Base-by-base conservation (phyloP, 1,140 invertebrate genomes). In the Conopomorpha cramerella region DNA sequence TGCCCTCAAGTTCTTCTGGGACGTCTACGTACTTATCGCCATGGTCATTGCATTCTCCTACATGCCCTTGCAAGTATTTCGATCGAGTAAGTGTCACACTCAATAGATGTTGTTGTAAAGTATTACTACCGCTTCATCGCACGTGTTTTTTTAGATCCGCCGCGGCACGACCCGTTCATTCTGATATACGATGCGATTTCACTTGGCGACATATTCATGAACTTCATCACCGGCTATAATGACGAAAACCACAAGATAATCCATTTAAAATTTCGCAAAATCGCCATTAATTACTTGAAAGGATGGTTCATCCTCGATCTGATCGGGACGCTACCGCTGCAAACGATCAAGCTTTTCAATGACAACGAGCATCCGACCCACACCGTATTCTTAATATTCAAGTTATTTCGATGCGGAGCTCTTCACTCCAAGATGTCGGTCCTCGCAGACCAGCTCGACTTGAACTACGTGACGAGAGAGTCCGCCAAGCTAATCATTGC, bases 41-140 rank as follows among this genome's bases (percentile, higher is more conserved):
- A 38, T 30, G 4, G 39, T 47, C 10, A 4, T 35, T 0, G 27
- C 36, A 7, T 37, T 51, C 6, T 6, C 46, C 1, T 60, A 57
- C 30, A 39, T 51, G 45, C 57, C 57, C 11, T 33, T 51, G 16
- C 47, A 57, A 19, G 51, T 60, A 19, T 60, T 60, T 27, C 14
- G 39, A 2, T 11, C 2, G 10, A 50, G 56, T 60, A 23, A 50
- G 51, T 43, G 17, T 12, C 13, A 11, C 10, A 12, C 10, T 11
- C 12, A 7, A 26, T 27, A 28, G 25, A 12, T 30, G 6, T 2
- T 18, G 8, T 13, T 25, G n/a, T n/a, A n/a, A n/a, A n/a, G n/a
- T n/a, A n/a, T n/a, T n/a, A n/a, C n/a, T n/a, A n/a, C n/a, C n/a
- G n/a, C n/a, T n/a, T n/a, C n/a, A n/a, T n/a, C n/a, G 16, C 12